These are phyloP conservation scores for Sinelater perroti DNA, from an alignment of 2,888 invertebrate species.

Conservation along the genomic window DNA sequence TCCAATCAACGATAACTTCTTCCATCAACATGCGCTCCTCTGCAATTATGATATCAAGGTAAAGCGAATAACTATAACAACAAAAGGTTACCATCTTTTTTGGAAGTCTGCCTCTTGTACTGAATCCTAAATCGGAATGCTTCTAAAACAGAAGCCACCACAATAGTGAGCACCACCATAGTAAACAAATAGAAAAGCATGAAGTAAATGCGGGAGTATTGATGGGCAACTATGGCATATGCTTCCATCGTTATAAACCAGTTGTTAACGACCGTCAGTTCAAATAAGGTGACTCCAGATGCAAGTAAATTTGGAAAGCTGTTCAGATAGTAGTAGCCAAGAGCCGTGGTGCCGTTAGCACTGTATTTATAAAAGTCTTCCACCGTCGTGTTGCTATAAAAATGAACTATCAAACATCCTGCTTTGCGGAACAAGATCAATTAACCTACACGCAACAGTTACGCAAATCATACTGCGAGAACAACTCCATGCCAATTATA, in stretches of 20 bases:
- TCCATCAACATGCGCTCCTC: slow-evolving; percentile 81
- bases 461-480: slow-evolving; percentile 75
- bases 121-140: slow-evolving; percentile 89
- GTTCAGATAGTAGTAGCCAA: slow-evolving; percentile 88
- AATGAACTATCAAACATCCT: slow-evolving; percentile 1
- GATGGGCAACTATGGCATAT: slow-evolving; percentile 74
- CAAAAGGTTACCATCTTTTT: slow-evolving; percentile 70
- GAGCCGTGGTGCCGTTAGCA: slow-evolving; percentile 71
- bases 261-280: slow-evolving; percentile 90
- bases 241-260: slow-evolving; percentile 95
- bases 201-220: slow-evolving; percentile 83
- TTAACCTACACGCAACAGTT: slow-evolving; percentile 80
- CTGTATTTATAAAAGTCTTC: slow-evolving; percentile 83
- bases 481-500: slow-evolving; percentile 89
- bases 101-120: slow-evolving; percentile 82
- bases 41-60: slow-evolving; percentile 57
- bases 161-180: slow-evolving; percentile 90
- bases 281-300: slow-evolving; percentile 85
- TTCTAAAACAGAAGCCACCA: slow-evolving; percentile 88
- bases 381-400: slow-evolving; percentile 79
- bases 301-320: slow-evolving; percentile 77
- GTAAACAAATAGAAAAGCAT: slow-evolving; percentile 89
- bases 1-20: slow-evolving; percentile 77
- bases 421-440: background rate
- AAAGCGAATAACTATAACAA: background rate